Conservation (phyloP, 1,140 invertebrate genomes). For the Zaprionus gabonicus region DNA sequence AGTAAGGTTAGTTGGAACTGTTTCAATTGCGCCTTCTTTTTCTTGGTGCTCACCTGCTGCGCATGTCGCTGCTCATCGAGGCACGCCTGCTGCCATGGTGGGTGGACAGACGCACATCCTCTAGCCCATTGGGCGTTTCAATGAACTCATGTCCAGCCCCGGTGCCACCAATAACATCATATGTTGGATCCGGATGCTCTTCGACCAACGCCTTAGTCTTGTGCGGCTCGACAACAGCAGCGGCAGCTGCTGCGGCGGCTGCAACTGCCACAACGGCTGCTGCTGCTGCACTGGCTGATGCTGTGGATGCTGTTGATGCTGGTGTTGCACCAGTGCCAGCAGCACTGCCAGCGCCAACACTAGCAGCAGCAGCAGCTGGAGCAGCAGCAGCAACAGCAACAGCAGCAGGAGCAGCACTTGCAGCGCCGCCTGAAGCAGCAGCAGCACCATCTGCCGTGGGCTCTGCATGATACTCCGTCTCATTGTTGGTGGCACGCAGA, state of each 20-base stretch:
- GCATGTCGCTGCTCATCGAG: slow-evolving; percentile 78
- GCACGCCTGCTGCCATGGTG: slow-evolving; percentile 73
- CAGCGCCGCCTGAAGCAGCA: not conserved
- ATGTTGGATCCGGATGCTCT: slow-evolving; percentile 78
- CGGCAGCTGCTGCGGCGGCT: slow-evolving; percentile 13
- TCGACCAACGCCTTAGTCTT: slow-evolving; percentile 73
- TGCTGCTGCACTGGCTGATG: not conserved
- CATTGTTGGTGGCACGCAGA: slow-evolving; percentile 91
- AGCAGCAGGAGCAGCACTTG: slow-evolving; percentile 20
- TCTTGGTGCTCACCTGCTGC: slow-evolving; percentile 60
- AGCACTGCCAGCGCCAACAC: slow-evolving; percentile 31
- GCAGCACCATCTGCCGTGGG: slow-evolving; percentile 16
- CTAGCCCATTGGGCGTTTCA: slow-evolving; percentile 71
- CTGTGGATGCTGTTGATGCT: slow-evolving; percentile 14
- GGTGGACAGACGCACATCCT: slow-evolving; percentile 68
- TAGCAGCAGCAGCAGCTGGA: slow-evolving; percentile 27
- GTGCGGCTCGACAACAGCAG: slow-evolving; percentile 64
- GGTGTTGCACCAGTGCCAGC: slow-evolving; percentile 36
- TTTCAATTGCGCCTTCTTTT: not conserved
- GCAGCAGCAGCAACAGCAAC: slow-evolving; percentile 33
- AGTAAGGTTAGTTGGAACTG: not conserved
- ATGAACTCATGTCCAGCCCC: slow-evolving; percentile 73
- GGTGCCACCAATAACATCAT: slow-evolving; percentile 68
- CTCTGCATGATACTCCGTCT: slow-evolving; percentile 85
- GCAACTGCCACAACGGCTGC: slow-evolving; percentile 46